phyloP scores from a whole-genome alignment of 2,888 invertebrate genomes.

The Stramonita haemastoma region DNA sequence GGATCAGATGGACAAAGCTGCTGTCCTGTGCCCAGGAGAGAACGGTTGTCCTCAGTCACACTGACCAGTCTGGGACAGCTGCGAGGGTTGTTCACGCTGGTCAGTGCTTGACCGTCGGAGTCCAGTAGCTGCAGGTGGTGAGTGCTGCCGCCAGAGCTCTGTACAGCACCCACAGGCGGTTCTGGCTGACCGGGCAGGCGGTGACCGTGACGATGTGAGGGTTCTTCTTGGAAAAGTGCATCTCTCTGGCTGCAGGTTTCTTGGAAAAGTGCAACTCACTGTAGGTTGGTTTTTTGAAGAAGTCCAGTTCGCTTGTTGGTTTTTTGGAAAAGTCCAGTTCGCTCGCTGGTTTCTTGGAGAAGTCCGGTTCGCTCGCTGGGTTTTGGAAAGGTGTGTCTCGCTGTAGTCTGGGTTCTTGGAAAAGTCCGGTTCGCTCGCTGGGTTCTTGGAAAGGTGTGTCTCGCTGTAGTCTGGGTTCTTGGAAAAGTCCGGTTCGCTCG shows the following conservation, averaged over 20 bases:
- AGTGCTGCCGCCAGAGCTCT: background rate
- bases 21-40: background rate
- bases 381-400: too few species aligned
- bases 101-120: background rate
- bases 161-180: conserved; percentile 2
- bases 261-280: background rate
- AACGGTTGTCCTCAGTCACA: background rate
- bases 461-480: background rate
- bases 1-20: background rate
- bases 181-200: background rate
- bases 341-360: too few species aligned
- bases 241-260: background rate
- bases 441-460: background rate
- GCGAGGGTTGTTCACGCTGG: background rate
- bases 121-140: background rate
- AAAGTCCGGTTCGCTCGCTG: background rate
- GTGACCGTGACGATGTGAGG: too few species aligned
- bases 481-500: background rate
- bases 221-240: background rate
- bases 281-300: background rate
- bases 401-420: background rate
- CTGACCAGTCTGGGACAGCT: background rate
- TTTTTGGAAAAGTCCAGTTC: too few species aligned
- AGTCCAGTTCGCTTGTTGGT: background rate
- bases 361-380: too few species aligned